Conservation (phyloP, 2,113 vertebrate species). For the Lontra canadensis region DNA sequence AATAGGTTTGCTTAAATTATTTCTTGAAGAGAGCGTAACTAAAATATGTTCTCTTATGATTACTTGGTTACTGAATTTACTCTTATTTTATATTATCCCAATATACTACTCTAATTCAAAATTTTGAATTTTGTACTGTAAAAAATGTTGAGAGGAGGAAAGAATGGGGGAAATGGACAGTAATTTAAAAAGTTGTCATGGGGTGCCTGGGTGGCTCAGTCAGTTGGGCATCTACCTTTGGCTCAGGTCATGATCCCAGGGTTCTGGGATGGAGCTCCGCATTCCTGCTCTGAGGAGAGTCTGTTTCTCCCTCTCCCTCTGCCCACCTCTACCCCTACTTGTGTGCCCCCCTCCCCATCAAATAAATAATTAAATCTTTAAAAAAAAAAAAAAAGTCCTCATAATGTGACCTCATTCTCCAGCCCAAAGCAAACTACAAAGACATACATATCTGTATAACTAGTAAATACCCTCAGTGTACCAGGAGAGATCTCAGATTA, state of each 20-base stretch:
- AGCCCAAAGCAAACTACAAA: not conserved
- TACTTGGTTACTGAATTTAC: not conserved
- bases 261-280: not conserved
- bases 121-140: not conserved
- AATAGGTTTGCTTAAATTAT: not conserved
- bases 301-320: not conserved
- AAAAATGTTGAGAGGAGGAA: constrained; percentile 12
- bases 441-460: not conserved
- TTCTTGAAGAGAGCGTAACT: not conserved
- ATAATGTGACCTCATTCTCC: not conserved
- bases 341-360: not conserved
- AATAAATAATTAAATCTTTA: not conserved
- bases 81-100: not conserved
- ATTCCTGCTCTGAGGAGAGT: not conserved
- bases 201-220: not conserved
- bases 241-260: not conserved
- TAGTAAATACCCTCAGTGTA: not conserved
- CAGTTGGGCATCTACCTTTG: not conserved
- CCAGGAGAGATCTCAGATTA: not conserved
- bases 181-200: not conserved
- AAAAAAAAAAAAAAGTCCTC: not conserved
- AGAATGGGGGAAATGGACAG: not conserved
- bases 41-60: not conserved
- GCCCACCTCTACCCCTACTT: not conserved
- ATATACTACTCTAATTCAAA: not conserved